Evolutionary conservation across 2,113 vertebrate genomes (phyloP), one percentile per base, ranked within the genome.

Genomic region (Semicossyphus pulcher): DNA sequence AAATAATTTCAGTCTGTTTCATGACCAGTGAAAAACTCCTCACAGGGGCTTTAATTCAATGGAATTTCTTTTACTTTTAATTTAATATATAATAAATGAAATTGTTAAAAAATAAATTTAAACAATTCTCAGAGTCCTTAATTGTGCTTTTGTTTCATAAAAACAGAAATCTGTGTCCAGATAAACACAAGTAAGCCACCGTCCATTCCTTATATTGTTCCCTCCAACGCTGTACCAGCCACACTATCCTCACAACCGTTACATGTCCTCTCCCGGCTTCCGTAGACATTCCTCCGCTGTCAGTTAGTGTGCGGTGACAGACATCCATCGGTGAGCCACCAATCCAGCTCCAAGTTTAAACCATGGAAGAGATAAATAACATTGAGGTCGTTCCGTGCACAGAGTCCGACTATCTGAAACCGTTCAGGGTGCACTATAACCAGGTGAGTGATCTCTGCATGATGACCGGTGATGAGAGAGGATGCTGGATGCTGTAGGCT

Each of bases 351-450:
- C 73, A 36, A 60, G 79, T 76, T 16, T 49, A n/a, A 89, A 82
- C 68, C 44, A 95, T 95, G 94, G 93, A 95, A 84, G 93, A 95
- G 80, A 94, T 95, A 20, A 94, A 89, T 68, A 92, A 92, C 80
- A 80, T 95, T 73, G 88, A 94, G 65, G 91, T 94, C 36, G 92
- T 91, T 87, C 94, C 94, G 62, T 96, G 96, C 92, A 81, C 90
- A 84, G 90, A 92, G 73, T 96, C 96, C 59, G 86, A 90, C 29
- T 96, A 95, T 51, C 78, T 96, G 83, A 94, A 93, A 72, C 95
- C 95, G n/a, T 91, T 95, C 81, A 90, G 94, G 81, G 93, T 96
- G 64, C 91, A 92, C 68, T 96, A 96, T 64, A 95, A 90, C 78
- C 96, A 96, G 95, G 96, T 96, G 93, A 95, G 95, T 90, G 15